Percentiles rank a stretch among this genome's conserved stretches.
These are phyloP conservation scores for Zhengitettix transpicula DNA, from an alignment of 2,888 invertebrate genomes.

Conservation along the genomic window DNA sequence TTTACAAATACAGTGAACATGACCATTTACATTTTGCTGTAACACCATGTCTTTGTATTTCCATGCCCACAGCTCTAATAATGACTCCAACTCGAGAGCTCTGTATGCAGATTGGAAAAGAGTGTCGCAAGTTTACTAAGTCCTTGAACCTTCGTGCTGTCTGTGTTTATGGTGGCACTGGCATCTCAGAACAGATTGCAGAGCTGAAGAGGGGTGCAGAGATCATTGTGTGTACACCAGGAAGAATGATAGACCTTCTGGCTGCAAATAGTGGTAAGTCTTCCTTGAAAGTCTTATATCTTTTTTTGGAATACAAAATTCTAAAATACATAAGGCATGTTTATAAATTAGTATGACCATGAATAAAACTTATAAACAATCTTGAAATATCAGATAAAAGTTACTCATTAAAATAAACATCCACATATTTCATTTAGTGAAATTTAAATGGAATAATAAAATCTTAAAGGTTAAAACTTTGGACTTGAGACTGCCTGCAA, in stretches of 20 bases:
- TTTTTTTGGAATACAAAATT: background rate
- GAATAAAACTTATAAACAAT: no score
- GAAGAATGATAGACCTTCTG: slow-evolving; percentile 99
- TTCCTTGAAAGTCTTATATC: background rate
- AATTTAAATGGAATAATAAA: no score
- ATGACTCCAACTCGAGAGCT: slow-evolving; percentile 97
- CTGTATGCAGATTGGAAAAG: slow-evolving; percentile 96
- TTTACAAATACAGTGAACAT: no score
- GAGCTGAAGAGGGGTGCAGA: slow-evolving; percentile 93
- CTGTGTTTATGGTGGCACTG: slow-evolving; percentile 97
- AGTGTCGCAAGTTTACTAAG: slow-evolving; percentile 89
- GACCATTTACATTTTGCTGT: no score
- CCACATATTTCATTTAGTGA: no score
- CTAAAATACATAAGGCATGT: background rate
- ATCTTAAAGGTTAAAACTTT: no score
- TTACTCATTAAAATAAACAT: no score
- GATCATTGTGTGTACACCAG: slow-evolving; percentile 97
- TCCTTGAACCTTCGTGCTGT: slow-evolving; percentile 71
- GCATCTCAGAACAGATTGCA: slow-evolving; percentile 89
- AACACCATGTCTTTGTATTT: no score
- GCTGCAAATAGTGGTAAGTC: slow-evolving; percentile 84
- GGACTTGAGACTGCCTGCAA: no score
- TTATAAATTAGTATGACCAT: no score
- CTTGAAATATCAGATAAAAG: no score
- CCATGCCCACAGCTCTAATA: slow-evolving; percentile 48